These are phyloP conservation scores for Meriones unguiculatus DNA, from an alignment of 2,113 vertebrate genomes.

Conservation along the genomic window DNA sequence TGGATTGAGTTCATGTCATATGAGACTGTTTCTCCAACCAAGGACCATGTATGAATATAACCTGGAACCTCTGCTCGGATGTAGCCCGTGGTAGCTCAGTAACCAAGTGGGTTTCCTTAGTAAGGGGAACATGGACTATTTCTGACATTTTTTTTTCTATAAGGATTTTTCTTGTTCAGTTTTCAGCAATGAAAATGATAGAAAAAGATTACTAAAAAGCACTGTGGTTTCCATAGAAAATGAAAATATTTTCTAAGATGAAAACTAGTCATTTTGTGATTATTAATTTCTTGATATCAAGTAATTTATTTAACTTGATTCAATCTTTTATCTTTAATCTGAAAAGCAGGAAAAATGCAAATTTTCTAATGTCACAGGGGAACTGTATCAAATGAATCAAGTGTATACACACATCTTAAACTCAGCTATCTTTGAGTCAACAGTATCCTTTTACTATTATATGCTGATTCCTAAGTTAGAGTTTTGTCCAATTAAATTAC, in stretches of 20 bases:
- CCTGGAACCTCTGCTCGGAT: no score
- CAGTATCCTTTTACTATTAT: neutral
- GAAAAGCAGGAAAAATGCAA: neutral
- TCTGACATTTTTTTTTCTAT: no score
- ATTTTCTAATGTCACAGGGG: neutral
- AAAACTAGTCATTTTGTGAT: neutral
- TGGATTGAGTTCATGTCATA: no score
- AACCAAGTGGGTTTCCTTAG: no score
- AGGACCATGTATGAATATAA: no score
- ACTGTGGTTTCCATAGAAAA: neutral
- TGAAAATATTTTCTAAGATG: constrained; percentile 25
- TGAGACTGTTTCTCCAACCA: no score
- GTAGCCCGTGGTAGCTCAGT: no score
- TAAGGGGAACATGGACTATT: no score
- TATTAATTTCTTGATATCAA: constrained; percentile 23
- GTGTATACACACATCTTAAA: neutral
- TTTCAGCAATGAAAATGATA: neutral
- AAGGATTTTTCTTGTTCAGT: neutral
- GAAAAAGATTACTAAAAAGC: neutral
- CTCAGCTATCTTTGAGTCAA: neutral
- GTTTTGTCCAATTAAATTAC: neutral
- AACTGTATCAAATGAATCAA: neutral
- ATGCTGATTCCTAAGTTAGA: neutral
- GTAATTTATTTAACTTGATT: neutral
- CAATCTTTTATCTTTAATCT: neutral